A percentile compares a stretch with the other conserved stretches of the same genome.
These are phyloP conservation scores for Aphis craccivora DNA, from an alignment of 1,140 invertebrate genomes.

Conservation along the genomic window DNA sequence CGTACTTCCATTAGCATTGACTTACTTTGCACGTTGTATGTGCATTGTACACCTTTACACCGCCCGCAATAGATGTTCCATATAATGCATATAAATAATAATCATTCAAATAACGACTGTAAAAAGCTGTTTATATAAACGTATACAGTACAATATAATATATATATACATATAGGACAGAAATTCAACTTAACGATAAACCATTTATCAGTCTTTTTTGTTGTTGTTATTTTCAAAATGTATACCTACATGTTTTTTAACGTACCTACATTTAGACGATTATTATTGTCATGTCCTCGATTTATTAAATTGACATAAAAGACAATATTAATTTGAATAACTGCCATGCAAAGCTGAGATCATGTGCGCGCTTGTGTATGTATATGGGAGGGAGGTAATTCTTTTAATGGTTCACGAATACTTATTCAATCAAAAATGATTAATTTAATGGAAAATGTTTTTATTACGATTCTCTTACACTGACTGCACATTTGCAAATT, in stretches of 20 bases:
- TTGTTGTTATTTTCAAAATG: neutral
- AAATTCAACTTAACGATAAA: neutral
- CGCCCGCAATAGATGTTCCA: neutral
- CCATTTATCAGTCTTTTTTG: constrained; percentile 2
- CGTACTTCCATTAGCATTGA: constrained; percentile 28
- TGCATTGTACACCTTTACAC: neutral
- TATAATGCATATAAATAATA: neutral
- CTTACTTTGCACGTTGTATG: neutral
- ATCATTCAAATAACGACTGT: constrained; percentile 6
- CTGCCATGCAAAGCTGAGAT: neutral
- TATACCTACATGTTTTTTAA: neutral
- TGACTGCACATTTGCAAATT: too few relatives aligned
- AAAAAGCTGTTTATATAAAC: neutral
- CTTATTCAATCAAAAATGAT: too few relatives aligned
- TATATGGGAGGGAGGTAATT: too few relatives aligned
- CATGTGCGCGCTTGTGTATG: too few relatives aligned
- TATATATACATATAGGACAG: neutral
- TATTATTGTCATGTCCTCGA: neutral
- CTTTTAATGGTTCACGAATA: too few relatives aligned
- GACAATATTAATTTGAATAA: neutral
- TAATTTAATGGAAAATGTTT: too few relatives aligned
- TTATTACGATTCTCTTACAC: too few relatives aligned
- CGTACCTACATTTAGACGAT: neutral
- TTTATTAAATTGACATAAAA: neutral
- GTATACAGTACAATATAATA: neutral